phyloP scores from a whole-genome alignment of 2,113 vertebrate genomes.

The Tragelaphus buxtoni region DNA sequence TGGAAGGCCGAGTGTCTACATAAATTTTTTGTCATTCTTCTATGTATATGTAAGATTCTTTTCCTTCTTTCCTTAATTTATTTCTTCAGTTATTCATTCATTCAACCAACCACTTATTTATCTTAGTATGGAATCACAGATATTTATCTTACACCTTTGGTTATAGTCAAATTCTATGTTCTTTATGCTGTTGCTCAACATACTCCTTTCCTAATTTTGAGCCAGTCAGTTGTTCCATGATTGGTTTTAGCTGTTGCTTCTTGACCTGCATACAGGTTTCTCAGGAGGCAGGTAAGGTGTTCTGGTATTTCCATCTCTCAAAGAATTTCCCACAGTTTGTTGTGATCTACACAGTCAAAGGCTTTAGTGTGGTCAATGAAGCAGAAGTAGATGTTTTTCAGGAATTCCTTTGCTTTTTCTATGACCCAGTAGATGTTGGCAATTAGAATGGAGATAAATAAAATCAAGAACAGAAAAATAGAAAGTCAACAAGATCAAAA shows the following conservation, averaged over 20 bases:
- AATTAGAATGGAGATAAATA: neutral
- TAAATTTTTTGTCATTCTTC: neutral
- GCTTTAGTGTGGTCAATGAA: neutral
- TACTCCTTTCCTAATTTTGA: neutral
- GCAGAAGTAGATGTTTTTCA: neutral
- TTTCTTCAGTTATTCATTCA: neutral
- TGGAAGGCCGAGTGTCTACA: neutral
- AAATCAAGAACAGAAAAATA: neutral
- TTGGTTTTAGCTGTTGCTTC: neutral
- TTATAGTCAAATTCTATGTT: neutral
- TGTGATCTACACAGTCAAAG: neutral
- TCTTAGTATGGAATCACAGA: neutral
- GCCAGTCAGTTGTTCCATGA: neutral
- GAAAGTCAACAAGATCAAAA: neutral
- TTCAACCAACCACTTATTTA: neutral
- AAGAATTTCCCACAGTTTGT: neutral
- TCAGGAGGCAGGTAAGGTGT: neutral
- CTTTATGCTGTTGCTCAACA: neutral
- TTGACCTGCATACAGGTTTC: neutral
- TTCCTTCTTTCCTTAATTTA: neutral
- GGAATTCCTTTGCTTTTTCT: neutral
- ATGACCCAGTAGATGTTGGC: neutral
- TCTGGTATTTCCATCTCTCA: neutral
- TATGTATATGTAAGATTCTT: neutral
- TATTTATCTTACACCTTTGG: neutral